Conservation (phyloP, 2,888 invertebrate genomes). For the Dastarcus helophoroides region DNA sequence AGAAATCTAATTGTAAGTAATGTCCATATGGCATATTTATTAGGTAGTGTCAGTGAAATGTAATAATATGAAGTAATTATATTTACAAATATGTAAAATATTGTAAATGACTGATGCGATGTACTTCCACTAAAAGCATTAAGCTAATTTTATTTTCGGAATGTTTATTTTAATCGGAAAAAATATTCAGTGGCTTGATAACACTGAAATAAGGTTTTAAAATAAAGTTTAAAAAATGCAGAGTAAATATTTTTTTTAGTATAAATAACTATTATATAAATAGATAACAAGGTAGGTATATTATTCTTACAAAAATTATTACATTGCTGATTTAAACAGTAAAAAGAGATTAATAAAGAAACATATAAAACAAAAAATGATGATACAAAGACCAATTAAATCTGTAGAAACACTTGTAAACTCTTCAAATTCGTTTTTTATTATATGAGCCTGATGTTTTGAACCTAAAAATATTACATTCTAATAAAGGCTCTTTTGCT, state of each 20-base stretch:
- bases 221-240: background rate
- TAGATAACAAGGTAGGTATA: background rate
- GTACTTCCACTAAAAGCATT: background rate
- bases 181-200: too few relatives aligned
- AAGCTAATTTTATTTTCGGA: background rate
- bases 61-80: too few relatives aligned
- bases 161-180: background rate
- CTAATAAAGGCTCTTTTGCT: background rate
- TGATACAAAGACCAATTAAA: slow-evolving; percentile 27
- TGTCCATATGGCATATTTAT: too few relatives aligned
- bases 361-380: slow-evolving; percentile 29
- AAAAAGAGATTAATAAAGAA: slow-evolving; percentile 31
- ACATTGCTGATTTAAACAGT: slow-evolving; percentile 20
- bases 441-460: slow-evolving; percentile 22
- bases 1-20: background rate
- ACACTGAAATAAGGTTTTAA: too few relatives aligned
- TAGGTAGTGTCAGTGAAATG: slow-evolving; percentile 1
- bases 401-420: slow-evolving; percentile 19
- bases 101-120: background rate
- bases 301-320: slow-evolving; percentile 1
- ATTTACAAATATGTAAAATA: slow-evolving; percentile 1
- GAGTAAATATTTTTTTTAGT: slow-evolving; percentile 3
- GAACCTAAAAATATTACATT: slow-evolving; percentile 20
- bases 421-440: slow-evolving; percentile 22
- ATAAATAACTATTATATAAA: slow-evolving; percentile 4